Evolutionary conservation across 2,113 vertebrate genomes (phyloP).

Genomic region (Salvelinus fontinalis): DNA sequence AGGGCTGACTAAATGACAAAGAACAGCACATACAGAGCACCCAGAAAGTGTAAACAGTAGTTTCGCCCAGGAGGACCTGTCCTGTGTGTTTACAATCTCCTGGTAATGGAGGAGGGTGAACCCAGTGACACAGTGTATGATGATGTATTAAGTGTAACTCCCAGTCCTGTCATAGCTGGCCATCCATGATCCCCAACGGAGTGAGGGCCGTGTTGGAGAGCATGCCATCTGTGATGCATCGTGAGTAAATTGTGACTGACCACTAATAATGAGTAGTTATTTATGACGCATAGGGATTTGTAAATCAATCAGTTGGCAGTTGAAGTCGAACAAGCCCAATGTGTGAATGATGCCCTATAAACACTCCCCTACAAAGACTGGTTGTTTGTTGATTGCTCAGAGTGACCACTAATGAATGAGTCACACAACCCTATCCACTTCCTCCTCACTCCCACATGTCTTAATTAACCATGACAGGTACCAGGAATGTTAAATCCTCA

Average conservation of each 20-base stretch:
- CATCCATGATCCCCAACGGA: not conserved
- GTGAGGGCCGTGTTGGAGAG: no score
- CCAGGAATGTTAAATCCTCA: not conserved
- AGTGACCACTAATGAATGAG: not conserved
- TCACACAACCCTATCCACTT: not conserved
- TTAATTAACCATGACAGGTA: not conserved
- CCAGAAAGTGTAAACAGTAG: conserved; percentile 16
- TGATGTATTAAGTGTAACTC: not conserved
- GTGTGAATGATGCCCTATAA: not conserved
- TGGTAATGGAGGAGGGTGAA: not conserved
- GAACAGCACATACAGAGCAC: not conserved
- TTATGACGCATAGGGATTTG: no score
- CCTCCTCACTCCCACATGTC: not conserved
- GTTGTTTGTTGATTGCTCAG: not conserved
- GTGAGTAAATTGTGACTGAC: no score
- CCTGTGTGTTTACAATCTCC: conserved; percentile 17
- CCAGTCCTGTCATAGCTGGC: not conserved
- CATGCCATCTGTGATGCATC: no score
- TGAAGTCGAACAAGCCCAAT: not conserved
- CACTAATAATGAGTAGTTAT: no score
- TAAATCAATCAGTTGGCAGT: no score
- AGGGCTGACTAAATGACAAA: conserved; percentile 22
- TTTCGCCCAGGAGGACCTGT: not conserved
- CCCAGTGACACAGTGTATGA: not conserved
- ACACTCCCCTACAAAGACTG: not conserved